Percentiles rank a stretch among this genome's conserved stretches.
phyloP scores from a whole-genome alignment of 1,140 invertebrate species.

The Conus ventricosus region DNA sequence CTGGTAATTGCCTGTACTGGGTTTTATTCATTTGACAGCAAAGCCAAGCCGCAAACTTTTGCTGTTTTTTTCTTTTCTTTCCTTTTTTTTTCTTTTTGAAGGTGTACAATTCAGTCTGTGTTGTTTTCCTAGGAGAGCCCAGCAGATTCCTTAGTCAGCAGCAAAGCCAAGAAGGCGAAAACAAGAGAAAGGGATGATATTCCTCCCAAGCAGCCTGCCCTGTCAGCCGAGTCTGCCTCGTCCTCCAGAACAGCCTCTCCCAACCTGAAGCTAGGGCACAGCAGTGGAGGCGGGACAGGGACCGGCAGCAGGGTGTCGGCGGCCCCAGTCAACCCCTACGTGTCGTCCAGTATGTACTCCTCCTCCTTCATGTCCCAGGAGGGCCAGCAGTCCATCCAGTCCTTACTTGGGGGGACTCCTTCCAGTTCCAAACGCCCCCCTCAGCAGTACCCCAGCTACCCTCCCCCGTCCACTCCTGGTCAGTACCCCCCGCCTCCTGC shows the following conservation, averaged over 20 bases:
- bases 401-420: conserved; percentile 57
- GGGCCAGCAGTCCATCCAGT: conserved; percentile 67
- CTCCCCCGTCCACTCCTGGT: conserved; percentile 39
- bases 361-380: conserved; percentile 71
- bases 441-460: conserved; percentile 35
- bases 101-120: too few relatives aligned
- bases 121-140: conserved; percentile 32
- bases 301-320: not conserved
- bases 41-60: too few relatives aligned
- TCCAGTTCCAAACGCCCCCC: conserved; percentile 28
- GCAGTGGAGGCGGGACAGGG: too few relatives aligned
- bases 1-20: too few relatives aligned
- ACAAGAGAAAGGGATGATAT: conserved; percentile 27
- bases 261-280: not conserved
- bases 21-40: too few relatives aligned
- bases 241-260: conserved; percentile 17
- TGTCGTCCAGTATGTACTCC: conserved; percentile 64
- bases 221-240: not conserved
- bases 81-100: too few relatives aligned
- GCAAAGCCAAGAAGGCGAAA: conserved; percentile 41
- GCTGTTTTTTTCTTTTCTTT: too few relatives aligned
- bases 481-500: conserved; percentile 45
- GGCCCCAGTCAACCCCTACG: conserved; percentile 62
- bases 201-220: not conserved
- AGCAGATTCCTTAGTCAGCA: conserved; percentile 30